Conservation (phyloP, 1,140 invertebrate species). For the Meloidogyne hapla region DNA sequence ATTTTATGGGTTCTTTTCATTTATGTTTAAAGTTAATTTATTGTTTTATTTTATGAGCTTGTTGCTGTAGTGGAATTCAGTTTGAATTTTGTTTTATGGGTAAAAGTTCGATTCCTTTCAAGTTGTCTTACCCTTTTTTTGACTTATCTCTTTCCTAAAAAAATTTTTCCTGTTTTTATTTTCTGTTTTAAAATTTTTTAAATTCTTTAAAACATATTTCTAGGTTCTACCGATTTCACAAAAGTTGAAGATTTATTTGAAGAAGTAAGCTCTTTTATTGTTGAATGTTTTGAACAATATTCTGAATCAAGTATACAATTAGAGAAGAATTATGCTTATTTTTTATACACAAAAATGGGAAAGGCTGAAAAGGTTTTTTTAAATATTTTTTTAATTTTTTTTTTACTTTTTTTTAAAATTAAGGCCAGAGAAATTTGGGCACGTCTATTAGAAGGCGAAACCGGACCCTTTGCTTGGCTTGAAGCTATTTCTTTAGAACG, state of each 20-base stretch:
- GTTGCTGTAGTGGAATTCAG: too few species aligned
- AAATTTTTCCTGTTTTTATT: too few species aligned
- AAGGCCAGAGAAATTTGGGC: slow-evolving; percentile 48
- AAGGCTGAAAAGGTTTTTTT: slow-evolving; percentile 35
- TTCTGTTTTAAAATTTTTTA: too few species aligned
- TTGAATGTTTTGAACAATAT: slow-evolving; percentile 29
- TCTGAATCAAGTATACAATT: slow-evolving; percentile 32
- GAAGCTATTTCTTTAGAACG: slow-evolving; percentile 46
- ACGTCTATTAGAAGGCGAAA: slow-evolving; percentile 22
- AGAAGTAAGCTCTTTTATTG: slow-evolving; percentile 28
- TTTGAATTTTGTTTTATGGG: too few species aligned
- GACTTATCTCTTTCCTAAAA: too few species aligned
- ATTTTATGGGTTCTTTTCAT: too few species aligned
- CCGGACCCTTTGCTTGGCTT: slow-evolving; percentile 32
- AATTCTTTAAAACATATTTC: too few species aligned
- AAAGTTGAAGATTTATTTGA: slow-evolving; percentile 33
- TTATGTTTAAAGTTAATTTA: too few species aligned
- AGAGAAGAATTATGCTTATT: slow-evolving; percentile 44
- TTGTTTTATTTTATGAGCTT: too few species aligned
- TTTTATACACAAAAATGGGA: slow-evolving; percentile 46
- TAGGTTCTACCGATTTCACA: slow-evolving; percentile 24
- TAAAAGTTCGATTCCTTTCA: too few species aligned
- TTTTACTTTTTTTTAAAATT: too few species aligned
- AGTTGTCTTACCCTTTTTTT: too few species aligned
- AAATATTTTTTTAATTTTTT: background rate